Evolutionary conservation across 2,797 vertebrate genomes (phyloP).

Genomic region (Chrysocyon brachyurus): DNA sequence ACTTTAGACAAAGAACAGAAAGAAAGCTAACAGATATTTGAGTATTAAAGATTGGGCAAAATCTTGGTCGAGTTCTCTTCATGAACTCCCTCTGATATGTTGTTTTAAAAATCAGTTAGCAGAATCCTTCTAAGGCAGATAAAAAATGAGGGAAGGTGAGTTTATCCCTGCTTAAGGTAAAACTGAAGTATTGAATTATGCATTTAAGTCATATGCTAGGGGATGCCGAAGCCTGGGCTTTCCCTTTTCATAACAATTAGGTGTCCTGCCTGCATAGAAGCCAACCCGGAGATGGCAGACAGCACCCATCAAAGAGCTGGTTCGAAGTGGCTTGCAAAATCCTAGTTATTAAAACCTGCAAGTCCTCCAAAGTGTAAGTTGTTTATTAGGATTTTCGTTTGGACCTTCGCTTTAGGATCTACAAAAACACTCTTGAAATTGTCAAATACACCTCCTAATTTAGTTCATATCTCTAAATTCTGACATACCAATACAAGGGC

Average conservation of each 20-base stretch:
- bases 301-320: not conserved
- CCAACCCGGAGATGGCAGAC: not conserved
- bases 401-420: not conserved
- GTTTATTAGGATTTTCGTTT: not conserved
- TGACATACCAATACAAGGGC: not conserved
- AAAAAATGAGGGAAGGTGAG: not conserved
- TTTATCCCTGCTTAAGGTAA: not conserved
- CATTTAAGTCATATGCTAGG: not conserved
- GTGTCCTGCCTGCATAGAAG: not conserved
- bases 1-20: not conserved
- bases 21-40: not conserved
- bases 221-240: not conserved
- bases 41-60: not conserved
- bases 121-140: not conserved
- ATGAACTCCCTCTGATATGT: not conserved
- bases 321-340: not conserved
- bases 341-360: not conserved
- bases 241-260: too few relatives aligned
- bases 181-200: not conserved
- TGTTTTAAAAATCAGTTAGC: constrained; percentile 19
- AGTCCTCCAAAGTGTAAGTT: not conserved
- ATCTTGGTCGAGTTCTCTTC: not conserved
- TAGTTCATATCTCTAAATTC: not conserved
- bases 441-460: not conserved
- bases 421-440: not conserved